Conservation (phyloP, 2,888 invertebrate species). For the Pemphredon lugubris region DNA sequence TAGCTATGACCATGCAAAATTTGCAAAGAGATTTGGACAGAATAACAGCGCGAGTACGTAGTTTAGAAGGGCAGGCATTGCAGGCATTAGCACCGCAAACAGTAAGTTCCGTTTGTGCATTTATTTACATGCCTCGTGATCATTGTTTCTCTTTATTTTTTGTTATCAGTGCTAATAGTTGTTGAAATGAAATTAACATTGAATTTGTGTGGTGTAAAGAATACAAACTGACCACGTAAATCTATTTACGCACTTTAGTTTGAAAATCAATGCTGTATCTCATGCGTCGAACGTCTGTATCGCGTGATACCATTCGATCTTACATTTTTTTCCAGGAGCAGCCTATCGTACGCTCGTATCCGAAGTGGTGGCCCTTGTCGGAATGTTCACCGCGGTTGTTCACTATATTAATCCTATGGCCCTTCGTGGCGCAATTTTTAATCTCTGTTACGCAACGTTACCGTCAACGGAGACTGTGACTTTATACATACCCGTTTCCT, state of each 20-base stretch:
- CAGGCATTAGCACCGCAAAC: slow-evolving; percentile 67
- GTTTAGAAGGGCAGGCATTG: slow-evolving; percentile 79
- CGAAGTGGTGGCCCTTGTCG: slow-evolving; percentile 75
- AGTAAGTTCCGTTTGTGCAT: slow-evolving; percentile 50
- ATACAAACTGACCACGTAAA: no score
- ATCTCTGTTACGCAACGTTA: slow-evolving; percentile 72
- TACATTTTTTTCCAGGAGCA: slow-evolving; percentile 64
- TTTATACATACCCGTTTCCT: slow-evolving; percentile 36
- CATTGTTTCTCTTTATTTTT: no score
- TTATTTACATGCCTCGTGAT: no score
- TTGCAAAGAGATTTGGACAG: slow-evolving; percentile 82
- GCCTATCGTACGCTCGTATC: slow-evolving; percentile 50
- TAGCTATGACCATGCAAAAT: slow-evolving; percentile 81
- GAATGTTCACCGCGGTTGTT: slow-evolving; percentile 81
- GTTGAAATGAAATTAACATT: no score
- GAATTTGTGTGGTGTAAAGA: no score
- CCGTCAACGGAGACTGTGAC: slow-evolving; percentile 75
- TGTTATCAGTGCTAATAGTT: no score
- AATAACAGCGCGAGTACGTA: slow-evolving; percentile 80
- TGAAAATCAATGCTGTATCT: no score
- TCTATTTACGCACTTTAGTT: background rate
- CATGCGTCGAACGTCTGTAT: no score
- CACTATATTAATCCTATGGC: slow-evolving; percentile 85
- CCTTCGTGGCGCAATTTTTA: slow-evolving; percentile 83
- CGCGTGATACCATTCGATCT: background rate